A percentile compares a stretch with the other conserved stretches of the same genome.
Evolutionary conservation across 2,888 invertebrate genomes (phyloP).

Genomic region (Ochropleura plecta): DNA sequence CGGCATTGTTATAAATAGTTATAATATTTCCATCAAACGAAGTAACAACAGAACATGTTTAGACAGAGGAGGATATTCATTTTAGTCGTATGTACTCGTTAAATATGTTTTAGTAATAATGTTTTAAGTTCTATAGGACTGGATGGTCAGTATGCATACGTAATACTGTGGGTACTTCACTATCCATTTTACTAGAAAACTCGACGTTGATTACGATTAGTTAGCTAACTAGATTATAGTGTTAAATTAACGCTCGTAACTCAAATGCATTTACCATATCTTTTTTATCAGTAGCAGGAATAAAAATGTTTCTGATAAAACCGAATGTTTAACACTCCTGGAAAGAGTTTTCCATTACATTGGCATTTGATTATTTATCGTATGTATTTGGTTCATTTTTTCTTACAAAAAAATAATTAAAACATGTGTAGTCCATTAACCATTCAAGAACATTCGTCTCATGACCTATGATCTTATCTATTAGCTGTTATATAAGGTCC

Average conservation of each 20-base stretch:
- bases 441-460: background rate
- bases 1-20: constrained; percentile 8
- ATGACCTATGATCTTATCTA: constrained; percentile 31
- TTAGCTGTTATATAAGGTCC: constrained; percentile 21
- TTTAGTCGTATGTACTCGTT: constrained; percentile 21
- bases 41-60: constrained; percentile 33
- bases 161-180: constrained; percentile 39
- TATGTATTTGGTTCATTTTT: background rate
- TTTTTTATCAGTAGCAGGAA: constrained; percentile 34
- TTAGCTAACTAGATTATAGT: constrained; percentile 49
- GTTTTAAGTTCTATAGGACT: constrained; percentile 1
- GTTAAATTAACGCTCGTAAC: constrained; percentile 39
- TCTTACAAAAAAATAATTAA: background rate
- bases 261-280: constrained; percentile 34
- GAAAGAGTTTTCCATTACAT: constrained; percentile 15
- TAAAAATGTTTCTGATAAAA: constrained; percentile 12
- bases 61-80: constrained; percentile 12
- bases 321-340: constrained; percentile 33
- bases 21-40: constrained; percentile 2
- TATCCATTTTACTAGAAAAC: constrained; percentile 64
- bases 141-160: constrained; percentile 14
- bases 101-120: constrained; percentile 23
- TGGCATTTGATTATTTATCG: constrained; percentile 11
- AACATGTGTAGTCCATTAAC: background rate
- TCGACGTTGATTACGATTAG: constrained; percentile 56